Evolutionary conservation across 2,888 invertebrate genomes (phyloP).

Genomic region (Ecdyonurus torrentis): DNA sequence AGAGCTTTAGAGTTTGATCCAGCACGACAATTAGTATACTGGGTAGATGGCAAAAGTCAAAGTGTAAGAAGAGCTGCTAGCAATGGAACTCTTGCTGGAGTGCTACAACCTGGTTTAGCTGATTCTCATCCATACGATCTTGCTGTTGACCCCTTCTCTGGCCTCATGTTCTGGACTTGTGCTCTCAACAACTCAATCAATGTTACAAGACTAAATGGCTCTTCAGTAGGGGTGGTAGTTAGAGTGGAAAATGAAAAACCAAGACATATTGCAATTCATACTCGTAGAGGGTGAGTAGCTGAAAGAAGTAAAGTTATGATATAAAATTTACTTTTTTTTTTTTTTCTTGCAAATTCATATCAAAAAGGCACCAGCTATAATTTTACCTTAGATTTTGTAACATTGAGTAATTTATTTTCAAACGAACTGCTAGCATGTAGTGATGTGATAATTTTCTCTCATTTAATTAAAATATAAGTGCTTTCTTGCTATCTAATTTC

Average conservation of each 20-base stretch:
- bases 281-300: slow-evolving; percentile 46
- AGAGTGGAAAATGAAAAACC: slow-evolving; percentile 65
- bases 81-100: slow-evolving; percentile 37
- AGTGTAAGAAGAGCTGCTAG: slow-evolving; percentile 51
- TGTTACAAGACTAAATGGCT: slow-evolving; percentile 55
- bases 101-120: slow-evolving; percentile 26
- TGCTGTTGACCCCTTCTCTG: slow-evolving; percentile 68
- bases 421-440: too few species aligned
- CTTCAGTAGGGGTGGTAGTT: slow-evolving; percentile 42
- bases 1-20: slow-evolving; percentile 81
- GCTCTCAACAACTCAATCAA: slow-evolving; percentile 71
- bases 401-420: too few species aligned
- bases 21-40: slow-evolving; percentile 46
- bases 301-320: not conserved
- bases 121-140: slow-evolving; percentile 54
- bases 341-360: too few species aligned
- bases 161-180: slow-evolving; percentile 81
- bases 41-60: slow-evolving; percentile 65
- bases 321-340: too few species aligned
- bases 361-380: too few species aligned
- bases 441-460: too few species aligned
- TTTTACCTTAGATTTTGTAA: too few species aligned
- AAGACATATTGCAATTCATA: slow-evolving; percentile 66
- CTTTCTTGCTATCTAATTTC: too few species aligned
- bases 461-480: too few species aligned